Base-by-base conservation (phyloP, 2,888 invertebrate genomes). In the Fissipunctia ypsillon region DNA sequence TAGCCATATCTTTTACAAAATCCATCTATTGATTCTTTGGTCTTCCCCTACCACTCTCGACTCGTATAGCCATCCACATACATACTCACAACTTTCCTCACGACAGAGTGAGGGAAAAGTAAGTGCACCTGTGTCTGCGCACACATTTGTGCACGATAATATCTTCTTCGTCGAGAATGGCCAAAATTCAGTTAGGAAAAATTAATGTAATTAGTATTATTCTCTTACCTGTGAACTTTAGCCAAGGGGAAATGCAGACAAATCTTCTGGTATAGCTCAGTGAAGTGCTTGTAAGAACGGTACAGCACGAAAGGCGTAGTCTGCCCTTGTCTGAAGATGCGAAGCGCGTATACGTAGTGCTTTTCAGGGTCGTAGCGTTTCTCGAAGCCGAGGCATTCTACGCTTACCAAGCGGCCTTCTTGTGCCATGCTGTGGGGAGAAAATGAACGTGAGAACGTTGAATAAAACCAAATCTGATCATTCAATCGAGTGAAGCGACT, bases 341-440 rank as follows among this genome's bases (percentile, higher is more conserved):
- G 97, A 84, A 98, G 96, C 81, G 98, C 98, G 92, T 98, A 99
- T 87, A 99, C 99, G 94, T 99, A 99, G 96, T 99, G 99, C 96
- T 99, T 99, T 91, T 99, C 99, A 22, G 99, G 99, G 91, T 98
- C 99, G 93, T 99, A 99, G 84, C 99, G 97, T 93, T 99, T 99
- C 94, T 99, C 98, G 94, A 98, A 99, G 78, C 98, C 98, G 78
- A 98, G 97, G 16, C 99, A 98, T 90, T 98, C 98, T 0, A 99
- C 98, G 83, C 97, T 97, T 60, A 97, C 97, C 59, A 99, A 97
- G 10, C 98, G 97, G 1, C 99, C 99, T 95, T 99, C 99, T 90
- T 98, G 98, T 59, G 97, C 97, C 97, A 98, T 97, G 84, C 99
- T 99, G 90, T 6, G 52, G 7, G 43, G 3, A 25, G 0, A 10